Conservation (phyloP, 2,113 vertebrate species). For the Jacana jacana region DNA sequence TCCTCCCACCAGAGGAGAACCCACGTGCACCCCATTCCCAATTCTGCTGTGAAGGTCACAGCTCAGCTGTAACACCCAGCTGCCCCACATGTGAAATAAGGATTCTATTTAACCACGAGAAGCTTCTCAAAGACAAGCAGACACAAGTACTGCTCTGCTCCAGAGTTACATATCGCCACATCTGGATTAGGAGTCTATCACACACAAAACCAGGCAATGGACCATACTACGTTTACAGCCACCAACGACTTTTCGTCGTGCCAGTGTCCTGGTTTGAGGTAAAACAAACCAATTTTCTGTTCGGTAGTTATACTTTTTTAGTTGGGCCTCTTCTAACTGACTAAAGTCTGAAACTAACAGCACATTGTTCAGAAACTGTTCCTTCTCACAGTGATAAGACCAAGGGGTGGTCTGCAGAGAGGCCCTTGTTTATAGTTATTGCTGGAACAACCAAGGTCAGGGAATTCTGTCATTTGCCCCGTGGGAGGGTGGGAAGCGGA, state of each 20-base stretch:
- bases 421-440: too few species aligned
- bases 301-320: too few species aligned
- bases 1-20: neutral
- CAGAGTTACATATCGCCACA: neutral
- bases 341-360: too few species aligned
- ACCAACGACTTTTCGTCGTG: neutral
- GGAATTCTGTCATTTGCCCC: too few species aligned
- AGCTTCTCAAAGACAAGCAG: neutral
- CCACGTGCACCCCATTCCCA: neutral
- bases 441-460: too few species aligned
- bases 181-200: neutral
- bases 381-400: too few species aligned
- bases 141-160: neutral
- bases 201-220: neutral
- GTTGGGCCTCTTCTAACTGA: too few species aligned
- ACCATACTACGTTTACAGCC: neutral
- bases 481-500: too few species aligned
- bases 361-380: too few species aligned
- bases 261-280: too few species aligned
- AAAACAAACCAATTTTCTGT: too few species aligned
- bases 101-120: neutral
- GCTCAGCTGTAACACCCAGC: neutral
- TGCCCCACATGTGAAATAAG: neutral
- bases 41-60: neutral
- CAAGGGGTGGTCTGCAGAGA: too few species aligned